Evolutionary conservation across 2,888 invertebrate genomes (phyloP).

Genomic region (Diarsia brunnea): DNA sequence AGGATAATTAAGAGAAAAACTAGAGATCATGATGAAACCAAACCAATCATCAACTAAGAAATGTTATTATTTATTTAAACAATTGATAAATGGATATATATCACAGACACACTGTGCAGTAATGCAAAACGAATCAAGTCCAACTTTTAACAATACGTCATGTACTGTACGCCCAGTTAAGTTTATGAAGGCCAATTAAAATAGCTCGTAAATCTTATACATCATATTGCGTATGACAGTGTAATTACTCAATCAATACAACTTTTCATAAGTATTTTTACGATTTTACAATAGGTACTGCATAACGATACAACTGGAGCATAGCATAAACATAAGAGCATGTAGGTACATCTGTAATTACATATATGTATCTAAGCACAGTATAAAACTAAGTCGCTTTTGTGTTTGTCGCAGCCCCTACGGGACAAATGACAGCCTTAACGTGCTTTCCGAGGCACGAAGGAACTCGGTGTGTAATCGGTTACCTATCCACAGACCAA

Average conservation of each 20-base stretch:
- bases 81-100: conserved; percentile 24
- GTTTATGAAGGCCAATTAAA: conserved; percentile 50
- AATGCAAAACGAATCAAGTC: conserved; percentile 33
- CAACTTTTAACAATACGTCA: conserved; percentile 41
- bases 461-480: too few species aligned
- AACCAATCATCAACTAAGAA: neutral
- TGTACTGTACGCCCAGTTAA: conserved; percentile 25
- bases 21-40: neutral
- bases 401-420: too few species aligned
- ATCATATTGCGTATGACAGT: conserved; percentile 39
- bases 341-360: conserved; percentile 2
- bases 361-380: neutral
- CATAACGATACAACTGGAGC: conserved; percentile 47
- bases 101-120: conserved; percentile 14
- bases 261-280: conserved; percentile 47
- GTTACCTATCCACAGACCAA: too few species aligned
- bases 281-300: conserved; percentile 45
- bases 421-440: too few species aligned
- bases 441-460: too few species aligned
- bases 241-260: conserved; percentile 51
- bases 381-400: neutral
- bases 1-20: neutral
- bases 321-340: conserved; percentile 11
- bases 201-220: conserved; percentile 46
- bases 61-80: neutral